Conservation (phyloP, 2,797 vertebrate species). For the Enteromius thamalakanensis region DNA sequence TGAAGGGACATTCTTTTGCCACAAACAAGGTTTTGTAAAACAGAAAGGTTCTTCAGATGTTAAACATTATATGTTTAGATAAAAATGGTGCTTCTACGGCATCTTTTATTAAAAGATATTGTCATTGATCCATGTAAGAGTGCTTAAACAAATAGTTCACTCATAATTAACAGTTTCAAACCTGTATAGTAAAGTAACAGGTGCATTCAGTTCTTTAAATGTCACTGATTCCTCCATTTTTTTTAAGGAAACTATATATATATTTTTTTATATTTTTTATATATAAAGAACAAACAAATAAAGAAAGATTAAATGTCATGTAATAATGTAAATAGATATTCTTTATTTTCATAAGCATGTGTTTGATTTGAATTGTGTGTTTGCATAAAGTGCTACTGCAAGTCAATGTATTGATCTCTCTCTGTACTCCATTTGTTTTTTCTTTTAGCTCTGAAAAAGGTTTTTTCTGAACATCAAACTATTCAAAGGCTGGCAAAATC, state of each 20-base stretch:
- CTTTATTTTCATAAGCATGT: too few relatives aligned
- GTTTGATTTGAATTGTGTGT: not conserved
- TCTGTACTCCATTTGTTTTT: constrained; percentile 10
- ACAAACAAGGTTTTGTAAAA: too few relatives aligned
- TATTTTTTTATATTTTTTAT: not conserved
- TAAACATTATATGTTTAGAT: too few relatives aligned
- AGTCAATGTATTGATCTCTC: not conserved
- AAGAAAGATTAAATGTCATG: too few relatives aligned
- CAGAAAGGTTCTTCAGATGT: too few relatives aligned
- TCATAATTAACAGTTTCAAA: not conserved
- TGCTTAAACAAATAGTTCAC: not conserved
- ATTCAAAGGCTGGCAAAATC: constrained; percentile 75
- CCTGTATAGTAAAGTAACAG: not conserved
- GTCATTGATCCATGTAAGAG: not conserved
- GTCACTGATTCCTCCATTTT: too few relatives aligned
- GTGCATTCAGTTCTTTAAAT: not conserved
- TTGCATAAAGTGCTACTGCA: not conserved
- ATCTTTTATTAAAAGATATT: not conserved
- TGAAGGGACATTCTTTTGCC: too few relatives aligned
- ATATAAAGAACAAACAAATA: too few relatives aligned
- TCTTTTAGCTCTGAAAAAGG: constrained; percentile 74
- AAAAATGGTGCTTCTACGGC: too few relatives aligned
- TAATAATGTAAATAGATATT: too few relatives aligned
- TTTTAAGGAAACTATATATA: not conserved
- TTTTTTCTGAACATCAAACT: constrained; percentile 62